Conservation (phyloP, 1,140 invertebrate genomes). For the Nasonia giraulti region DNA sequence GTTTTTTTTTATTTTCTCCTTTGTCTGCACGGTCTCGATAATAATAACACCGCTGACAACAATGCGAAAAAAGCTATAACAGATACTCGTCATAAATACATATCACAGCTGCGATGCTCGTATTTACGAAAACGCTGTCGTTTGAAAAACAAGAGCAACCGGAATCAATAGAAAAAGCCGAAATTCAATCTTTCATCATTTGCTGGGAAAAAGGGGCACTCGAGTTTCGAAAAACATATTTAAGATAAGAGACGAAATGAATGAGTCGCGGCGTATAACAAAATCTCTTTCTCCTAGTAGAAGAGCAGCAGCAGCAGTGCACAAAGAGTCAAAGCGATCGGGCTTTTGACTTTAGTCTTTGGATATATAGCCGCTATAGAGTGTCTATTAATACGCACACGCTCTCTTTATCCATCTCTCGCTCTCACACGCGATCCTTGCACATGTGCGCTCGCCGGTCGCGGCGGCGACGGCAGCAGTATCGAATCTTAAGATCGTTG, state of each 20-base stretch:
- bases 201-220: too few species aligned
- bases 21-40: slow-evolving; percentile 31
- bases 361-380: slow-evolving; percentile 24
- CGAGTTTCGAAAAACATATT: neutral
- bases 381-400: slow-evolving; percentile 36
- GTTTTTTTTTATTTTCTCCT: slow-evolving; percentile 40
- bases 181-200: too few species aligned
- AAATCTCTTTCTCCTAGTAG: too few species aligned
- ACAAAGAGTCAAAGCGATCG: slow-evolving; percentile 48
- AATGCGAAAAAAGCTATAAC: slow-evolving; percentile 32
- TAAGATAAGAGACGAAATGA: neutral
- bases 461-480: slow-evolving; percentile 45
- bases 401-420: neutral
- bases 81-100: slow-evolving; percentile 16
- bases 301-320: neutral
- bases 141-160: neutral
- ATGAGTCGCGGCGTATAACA: neutral
- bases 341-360: slow-evolving; percentile 32
- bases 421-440: slow-evolving; percentile 7
- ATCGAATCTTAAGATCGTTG: slow-evolving; percentile 62
- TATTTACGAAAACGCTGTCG: neutral
- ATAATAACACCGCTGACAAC: slow-evolving; percentile 29
- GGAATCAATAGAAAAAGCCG: too few species aligned
- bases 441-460: slow-evolving; percentile 24
- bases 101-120: neutral